These are phyloP conservation scores for Acrocephalus scirpaceus DNA, from an alignment of 2,797 vertebrate genomes.

Conservation along the genomic window DNA sequence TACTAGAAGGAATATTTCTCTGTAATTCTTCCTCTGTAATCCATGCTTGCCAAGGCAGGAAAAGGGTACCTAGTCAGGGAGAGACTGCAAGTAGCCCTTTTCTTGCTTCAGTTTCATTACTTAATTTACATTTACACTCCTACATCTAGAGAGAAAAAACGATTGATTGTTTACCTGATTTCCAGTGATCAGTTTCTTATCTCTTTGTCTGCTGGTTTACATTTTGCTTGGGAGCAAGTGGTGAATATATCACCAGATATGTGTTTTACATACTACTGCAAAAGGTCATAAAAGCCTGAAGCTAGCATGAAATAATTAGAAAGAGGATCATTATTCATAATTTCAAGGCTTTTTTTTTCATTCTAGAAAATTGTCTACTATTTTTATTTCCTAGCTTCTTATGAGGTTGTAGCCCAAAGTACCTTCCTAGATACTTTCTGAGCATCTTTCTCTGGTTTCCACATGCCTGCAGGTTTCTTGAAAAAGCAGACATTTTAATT, in stretches of 20 bases:
- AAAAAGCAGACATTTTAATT: neutral
- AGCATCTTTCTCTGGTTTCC: neutral
- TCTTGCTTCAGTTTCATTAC: neutral
- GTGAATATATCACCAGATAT: neutral
- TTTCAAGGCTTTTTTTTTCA: neutral
- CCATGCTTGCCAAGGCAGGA: neutral
- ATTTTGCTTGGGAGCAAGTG: neutral
- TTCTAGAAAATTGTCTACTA: neutral
- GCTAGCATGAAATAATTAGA: neutral
- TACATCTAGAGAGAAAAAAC: neutral
- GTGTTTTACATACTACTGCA: neutral
- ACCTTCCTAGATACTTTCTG: neutral
- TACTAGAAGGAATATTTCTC: neutral
- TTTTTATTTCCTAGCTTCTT: neutral
- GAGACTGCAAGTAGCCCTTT: neutral
- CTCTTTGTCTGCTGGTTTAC: neutral
- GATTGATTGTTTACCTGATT: neutral
- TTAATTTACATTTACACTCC: neutral
- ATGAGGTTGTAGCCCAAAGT: neutral
- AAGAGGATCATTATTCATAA: neutral
- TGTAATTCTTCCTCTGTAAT: neutral
- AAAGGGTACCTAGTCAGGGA: neutral
- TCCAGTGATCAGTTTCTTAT: neutral
- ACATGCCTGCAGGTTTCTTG: neutral
- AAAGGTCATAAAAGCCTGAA: neutral